phyloP scores from a whole-genome alignment of 2,888 invertebrate genomes.

The Rhimphoctona megacephalus region DNA sequence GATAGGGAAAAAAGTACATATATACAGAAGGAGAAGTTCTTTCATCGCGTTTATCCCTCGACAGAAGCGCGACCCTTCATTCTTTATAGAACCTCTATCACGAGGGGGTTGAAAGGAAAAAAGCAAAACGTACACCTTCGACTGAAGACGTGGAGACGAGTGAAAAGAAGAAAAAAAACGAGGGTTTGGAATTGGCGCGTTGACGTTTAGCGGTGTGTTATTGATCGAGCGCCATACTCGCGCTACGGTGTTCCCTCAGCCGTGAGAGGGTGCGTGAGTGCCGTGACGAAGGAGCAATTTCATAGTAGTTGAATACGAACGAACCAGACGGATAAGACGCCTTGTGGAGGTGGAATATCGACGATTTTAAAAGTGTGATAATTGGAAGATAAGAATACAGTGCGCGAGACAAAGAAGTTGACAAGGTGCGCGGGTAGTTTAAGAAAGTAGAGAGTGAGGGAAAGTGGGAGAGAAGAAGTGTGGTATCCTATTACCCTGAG shows the following conservation, averaged over 20 bases:
- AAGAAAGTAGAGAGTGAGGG: conserved; percentile 55
- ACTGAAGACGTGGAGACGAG: conserved; percentile 1
- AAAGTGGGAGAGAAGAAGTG: conserved; percentile 46
- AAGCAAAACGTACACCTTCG: neutral
- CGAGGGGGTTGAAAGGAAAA: conserved; percentile 8
- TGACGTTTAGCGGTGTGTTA: conserved; percentile 81
- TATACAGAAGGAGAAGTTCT: conserved; percentile 11
- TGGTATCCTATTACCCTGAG: conserved; percentile 72
- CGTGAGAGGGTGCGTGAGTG: conserved; percentile 78
- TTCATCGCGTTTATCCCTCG: conserved; percentile 1
- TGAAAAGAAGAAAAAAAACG: conserved; percentile 28
- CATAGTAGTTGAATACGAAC: conserved; percentile 16
- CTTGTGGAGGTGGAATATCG: neutral
- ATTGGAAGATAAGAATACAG: neutral
- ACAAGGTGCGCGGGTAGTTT: conserved; percentile 10
- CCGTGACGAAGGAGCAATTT: conserved; percentile 78
- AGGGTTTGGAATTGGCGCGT: conserved; percentile 59
- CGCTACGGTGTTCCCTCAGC: conserved; percentile 76
- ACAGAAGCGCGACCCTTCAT: conserved; percentile 8
- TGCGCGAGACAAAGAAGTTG: conserved; percentile 11
- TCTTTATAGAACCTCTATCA: conserved; percentile 1
- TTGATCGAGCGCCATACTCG: conserved; percentile 72
- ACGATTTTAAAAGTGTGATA: neutral
- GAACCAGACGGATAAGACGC: conserved; percentile 38
- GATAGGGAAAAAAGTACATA: neutral